Percentiles rank a stretch among this genome's conserved stretches.
Conservation (phyloP, 1,140 invertebrate genomes). For the Euwallacea similis region DNA sequence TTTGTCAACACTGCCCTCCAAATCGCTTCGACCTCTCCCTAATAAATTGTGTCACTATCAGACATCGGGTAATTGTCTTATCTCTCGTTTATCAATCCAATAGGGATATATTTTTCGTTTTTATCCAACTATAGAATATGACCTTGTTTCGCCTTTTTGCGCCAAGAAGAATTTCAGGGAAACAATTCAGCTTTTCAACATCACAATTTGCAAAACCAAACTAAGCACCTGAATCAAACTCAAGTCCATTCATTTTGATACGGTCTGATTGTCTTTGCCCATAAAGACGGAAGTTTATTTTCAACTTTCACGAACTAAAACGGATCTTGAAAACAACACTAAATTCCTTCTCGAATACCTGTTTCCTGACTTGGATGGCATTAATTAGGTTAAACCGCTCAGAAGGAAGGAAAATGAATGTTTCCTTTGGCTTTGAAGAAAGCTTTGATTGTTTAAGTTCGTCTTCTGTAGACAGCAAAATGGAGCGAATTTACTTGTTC, state of each 20-base stretch:
- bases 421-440: too few relatives aligned
- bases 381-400: not conserved
- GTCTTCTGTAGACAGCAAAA: too few relatives aligned
- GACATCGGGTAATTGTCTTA: slow-evolving; percentile 13
- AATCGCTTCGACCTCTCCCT: slow-evolving; percentile 23
- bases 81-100: slow-evolving; percentile 18
- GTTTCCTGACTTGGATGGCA: not conserved
- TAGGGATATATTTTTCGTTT: not conserved
- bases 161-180: not conserved
- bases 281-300: not conserved
- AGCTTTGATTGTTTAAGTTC: too few relatives aligned
- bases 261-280: not conserved
- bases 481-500: too few relatives aligned
- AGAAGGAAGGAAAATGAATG: too few relatives aligned
- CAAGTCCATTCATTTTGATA: not conserved
- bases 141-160: not conserved
- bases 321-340: slow-evolving; percentile 1
- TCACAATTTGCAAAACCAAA: not conserved
- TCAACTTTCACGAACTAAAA: slow-evolving; percentile 3
- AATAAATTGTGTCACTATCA: slow-evolving; percentile 24
- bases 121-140: not conserved
- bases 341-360: not conserved
- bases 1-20: slow-evolving; percentile 21
- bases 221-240: not conserved
- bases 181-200: not conserved